These are phyloP conservation scores for Sebastiscus tertius DNA, from an alignment of 2,797 vertebrate genomes.

Conservation along the genomic window DNA sequence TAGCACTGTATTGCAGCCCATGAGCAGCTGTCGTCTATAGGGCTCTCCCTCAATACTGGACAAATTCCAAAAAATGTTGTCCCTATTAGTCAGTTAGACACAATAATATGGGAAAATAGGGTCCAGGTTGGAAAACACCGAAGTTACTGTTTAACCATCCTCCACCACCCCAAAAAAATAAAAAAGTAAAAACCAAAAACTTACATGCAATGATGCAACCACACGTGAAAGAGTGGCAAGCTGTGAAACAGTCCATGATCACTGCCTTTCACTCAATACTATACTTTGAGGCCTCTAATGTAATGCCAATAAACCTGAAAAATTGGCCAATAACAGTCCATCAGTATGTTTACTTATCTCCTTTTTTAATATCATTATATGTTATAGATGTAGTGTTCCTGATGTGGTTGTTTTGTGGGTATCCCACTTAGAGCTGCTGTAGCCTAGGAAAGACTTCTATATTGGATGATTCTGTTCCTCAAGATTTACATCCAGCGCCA, in stretches of 20 bases:
- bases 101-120: no score
- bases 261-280: neutral
- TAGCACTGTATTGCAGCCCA: no score
- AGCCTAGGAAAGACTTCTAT: neutral
- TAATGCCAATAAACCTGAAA: neutral
- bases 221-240: neutral
- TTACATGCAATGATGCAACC: neutral
- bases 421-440: neutral
- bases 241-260: neutral
- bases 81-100: no score
- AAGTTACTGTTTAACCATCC: no score
- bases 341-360: neutral
- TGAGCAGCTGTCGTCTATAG: no score
- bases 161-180: neutral
- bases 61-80: no score
- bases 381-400: neutral
- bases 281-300: neutral
- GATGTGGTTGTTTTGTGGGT: neutral
- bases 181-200: neutral
- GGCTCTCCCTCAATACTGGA: no score
- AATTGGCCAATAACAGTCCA: neutral
- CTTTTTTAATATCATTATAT: neutral
- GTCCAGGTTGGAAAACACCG: no score
- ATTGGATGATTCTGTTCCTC: neutral
- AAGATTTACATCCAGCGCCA: neutral